phyloP scores from a whole-genome alignment of 2,797 vertebrate genomes.

The Crypturellus tataupa region DNA sequence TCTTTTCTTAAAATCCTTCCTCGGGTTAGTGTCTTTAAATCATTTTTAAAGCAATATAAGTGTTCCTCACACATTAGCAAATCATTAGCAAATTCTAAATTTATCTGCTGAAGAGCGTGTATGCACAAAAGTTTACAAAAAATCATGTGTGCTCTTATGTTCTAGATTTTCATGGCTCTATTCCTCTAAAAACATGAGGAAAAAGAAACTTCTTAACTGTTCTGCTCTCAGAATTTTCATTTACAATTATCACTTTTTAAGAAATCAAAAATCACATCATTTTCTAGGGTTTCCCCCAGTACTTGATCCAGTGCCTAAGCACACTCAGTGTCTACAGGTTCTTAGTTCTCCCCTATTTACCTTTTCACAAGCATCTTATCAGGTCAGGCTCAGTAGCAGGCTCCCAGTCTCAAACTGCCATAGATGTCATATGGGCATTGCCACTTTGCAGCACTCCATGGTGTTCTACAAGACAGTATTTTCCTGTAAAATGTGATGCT shows the following conservation, averaged over 20 bases:
- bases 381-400: not conserved
- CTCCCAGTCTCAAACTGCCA: not conserved
- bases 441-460: not conserved
- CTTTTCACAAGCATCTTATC: not conserved
- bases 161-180: not conserved
- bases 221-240: not conserved
- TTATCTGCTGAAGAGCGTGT: not conserved
- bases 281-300: not conserved
- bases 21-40: not conserved
- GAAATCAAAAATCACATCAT: not conserved
- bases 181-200: not conserved
- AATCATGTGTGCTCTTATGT: not conserved
- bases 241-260: not conserved
- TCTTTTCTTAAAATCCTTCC: not conserved
- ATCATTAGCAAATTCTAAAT: not conserved
- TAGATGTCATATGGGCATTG: not conserved
- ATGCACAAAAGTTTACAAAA: not conserved
- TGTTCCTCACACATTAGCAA: not conserved
- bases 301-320: not conserved
- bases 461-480: not conserved
- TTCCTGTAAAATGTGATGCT: not conserved
- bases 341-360: not conserved
- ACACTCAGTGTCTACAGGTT: not conserved
- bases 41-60: not conserved
- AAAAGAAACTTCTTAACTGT: not conserved